phyloP scores from a whole-genome alignment of 2,113 vertebrate species.

The Pseudorectes ferrugineus region DNA sequence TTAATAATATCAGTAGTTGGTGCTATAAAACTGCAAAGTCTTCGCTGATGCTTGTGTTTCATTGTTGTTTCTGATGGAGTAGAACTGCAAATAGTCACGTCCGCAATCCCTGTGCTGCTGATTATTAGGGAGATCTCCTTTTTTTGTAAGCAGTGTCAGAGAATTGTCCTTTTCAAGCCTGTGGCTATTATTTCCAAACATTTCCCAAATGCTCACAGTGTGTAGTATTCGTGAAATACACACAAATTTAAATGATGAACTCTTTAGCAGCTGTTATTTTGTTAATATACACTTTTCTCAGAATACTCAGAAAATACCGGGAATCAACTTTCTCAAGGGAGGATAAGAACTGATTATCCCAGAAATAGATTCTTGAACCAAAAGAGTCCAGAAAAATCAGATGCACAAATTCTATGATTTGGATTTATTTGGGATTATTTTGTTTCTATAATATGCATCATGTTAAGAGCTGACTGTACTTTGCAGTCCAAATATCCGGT shows the following conservation, averaged over 20 bases:
- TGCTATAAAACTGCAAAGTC: neutral
- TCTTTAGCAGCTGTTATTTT: neutral
- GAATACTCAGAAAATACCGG: neutral
- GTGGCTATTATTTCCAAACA: neutral
- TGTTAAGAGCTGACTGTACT: neutral
- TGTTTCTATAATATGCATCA: neutral
- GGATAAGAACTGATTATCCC: neutral
- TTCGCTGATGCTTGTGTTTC: neutral
- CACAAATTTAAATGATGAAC: neutral
- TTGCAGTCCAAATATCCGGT: neutral
- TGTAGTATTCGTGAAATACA: neutral
- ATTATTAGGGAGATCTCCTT: neutral
- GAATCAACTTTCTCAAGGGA: neutral
- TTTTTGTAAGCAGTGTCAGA: neutral
- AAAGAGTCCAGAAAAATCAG: neutral
- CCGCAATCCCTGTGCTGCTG: neutral
- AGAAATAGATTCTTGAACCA: neutral
- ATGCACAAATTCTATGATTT: neutral
- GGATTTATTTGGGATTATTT: neutral
- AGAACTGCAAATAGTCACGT: neutral
- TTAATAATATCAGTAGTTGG: neutral
- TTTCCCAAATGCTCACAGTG: neutral
- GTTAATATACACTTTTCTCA: neutral
- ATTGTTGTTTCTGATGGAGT: neutral
- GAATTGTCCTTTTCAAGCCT: neutral